These are phyloP conservation scores for Eulithis prunata DNA, from an alignment of 2,888 invertebrate genomes.

Conservation along the genomic window DNA sequence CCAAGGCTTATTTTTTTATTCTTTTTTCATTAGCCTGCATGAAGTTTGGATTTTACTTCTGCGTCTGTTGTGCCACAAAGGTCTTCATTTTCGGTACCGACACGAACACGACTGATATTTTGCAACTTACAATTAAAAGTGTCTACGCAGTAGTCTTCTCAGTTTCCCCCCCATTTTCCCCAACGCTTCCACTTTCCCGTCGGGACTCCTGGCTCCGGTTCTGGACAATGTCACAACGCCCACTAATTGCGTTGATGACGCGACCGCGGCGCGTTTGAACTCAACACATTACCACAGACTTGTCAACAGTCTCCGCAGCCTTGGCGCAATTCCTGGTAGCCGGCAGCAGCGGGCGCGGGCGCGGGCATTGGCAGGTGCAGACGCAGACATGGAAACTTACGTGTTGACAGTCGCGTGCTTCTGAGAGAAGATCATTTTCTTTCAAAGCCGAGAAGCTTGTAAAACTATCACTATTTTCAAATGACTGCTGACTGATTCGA, in stretches of 20 bases:
- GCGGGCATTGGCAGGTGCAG: conserved; percentile 36
- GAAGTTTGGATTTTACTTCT: too few species aligned
- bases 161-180: not conserved
- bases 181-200: not conserved
- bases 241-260: conserved; percentile 73
- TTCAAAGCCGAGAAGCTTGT: too few species aligned
- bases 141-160: not conserved
- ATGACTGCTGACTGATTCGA: too few species aligned
- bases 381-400: conserved; percentile 30
- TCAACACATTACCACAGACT: conserved; percentile 59
- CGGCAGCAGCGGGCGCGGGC: conserved; percentile 36
- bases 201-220: conserved; percentile 6
- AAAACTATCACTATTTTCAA: too few species aligned
- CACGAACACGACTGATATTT: too few species aligned
- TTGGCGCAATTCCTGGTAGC: conserved; percentile 73
- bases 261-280: conserved; percentile 70
- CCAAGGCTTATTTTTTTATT: too few species aligned
- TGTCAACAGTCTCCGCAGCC: conserved; percentile 52
- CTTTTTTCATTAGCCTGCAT: too few species aligned
- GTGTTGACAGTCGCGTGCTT: conserved; percentile 10
- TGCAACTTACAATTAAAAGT: not conserved
- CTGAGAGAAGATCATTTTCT: not conserved
- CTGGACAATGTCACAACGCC: conserved; percentile 65
- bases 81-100: too few species aligned
- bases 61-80: too few species aligned